Conservation (phyloP, 2,888 invertebrate genomes). For the Hypercompe scribonia region DNA sequence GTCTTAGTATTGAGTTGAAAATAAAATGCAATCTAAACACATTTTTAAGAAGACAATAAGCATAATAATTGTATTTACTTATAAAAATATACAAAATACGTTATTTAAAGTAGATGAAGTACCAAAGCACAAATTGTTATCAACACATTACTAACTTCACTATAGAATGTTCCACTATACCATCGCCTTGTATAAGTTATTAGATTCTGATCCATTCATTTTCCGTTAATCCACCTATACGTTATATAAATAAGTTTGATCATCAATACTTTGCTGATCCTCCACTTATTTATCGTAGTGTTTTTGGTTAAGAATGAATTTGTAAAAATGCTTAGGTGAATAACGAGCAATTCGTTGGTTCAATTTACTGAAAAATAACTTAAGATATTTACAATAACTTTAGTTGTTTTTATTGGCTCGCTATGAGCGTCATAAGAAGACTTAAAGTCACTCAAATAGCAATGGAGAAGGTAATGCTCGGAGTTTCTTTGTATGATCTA, state of each 20-base stretch:
- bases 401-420: too few species aligned
- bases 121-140: not conserved
- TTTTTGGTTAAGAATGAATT: not conserved
- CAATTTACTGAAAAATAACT: too few species aligned
- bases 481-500: too few species aligned
- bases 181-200: constrained; percentile 43
- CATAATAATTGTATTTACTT: too few species aligned
- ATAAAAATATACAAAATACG: not conserved
- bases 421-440: too few species aligned
- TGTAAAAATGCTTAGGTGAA: not conserved
- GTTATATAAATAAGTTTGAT: not conserved
- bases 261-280: not conserved
- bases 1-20: not conserved
- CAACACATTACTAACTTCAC: constrained; percentile 15
- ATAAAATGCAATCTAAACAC: too few species aligned
- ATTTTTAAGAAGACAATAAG: too few species aligned
- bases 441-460: too few species aligned
- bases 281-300: not conserved
- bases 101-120: not conserved
- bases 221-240: constrained; percentile 41
- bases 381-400: too few species aligned
- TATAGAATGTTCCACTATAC: not conserved
- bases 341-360: not conserved
- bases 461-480: too few species aligned
- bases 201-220: constrained; percentile 51